A percentile compares a stretch with the other conserved stretches of the same genome.
Evolutionary conservation across 37 sponge, comb jelly and placozoan genomes (phyloP).

Genomic region (Lycopodina hypogea): DNA sequence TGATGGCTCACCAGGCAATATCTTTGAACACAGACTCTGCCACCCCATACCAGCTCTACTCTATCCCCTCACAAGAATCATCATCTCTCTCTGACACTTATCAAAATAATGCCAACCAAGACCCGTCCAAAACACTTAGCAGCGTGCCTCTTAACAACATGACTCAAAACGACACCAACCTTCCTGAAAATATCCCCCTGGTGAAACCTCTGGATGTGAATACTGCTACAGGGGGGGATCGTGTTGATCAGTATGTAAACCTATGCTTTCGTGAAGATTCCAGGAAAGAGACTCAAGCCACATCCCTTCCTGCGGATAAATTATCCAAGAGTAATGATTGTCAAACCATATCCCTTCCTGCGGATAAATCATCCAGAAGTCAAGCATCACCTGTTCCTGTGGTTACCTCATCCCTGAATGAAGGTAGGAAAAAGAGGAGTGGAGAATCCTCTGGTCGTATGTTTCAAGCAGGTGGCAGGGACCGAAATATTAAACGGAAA

Average conservation of each 20-base stretch:
- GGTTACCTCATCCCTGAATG: too few species aligned
- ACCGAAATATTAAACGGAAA: too few species aligned
- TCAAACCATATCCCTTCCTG: too few species aligned
- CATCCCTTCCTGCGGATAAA: too few species aligned
- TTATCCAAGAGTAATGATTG: too few species aligned
- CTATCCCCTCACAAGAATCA: background rate
- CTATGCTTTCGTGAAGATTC: background rate
- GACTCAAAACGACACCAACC: background rate
- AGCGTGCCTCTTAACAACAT: background rate
- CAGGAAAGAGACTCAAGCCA: background rate
- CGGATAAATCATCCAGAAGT: too few species aligned
- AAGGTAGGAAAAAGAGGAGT: too few species aligned
- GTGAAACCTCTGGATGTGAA: conserved; percentile 4
- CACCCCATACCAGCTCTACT: background rate
- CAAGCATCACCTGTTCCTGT: too few species aligned
- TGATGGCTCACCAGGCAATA: too few species aligned
- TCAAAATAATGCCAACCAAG: background rate
- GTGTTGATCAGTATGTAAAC: conserved; percentile 8
- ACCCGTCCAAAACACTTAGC: background rate
- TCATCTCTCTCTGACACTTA: background rate
- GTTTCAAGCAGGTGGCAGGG: too few species aligned
- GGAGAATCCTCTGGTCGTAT: too few species aligned
- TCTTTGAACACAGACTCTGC: background rate
- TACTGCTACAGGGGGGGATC: background rate
- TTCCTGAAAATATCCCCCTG: background rate